Percentiles rank a stretch among this genome's conserved stretches.
These are phyloP conservation scores for Montipora foliosa DNA, from an alignment of 64 coral and sea anemone genomes.

Conservation along the genomic window DNA sequence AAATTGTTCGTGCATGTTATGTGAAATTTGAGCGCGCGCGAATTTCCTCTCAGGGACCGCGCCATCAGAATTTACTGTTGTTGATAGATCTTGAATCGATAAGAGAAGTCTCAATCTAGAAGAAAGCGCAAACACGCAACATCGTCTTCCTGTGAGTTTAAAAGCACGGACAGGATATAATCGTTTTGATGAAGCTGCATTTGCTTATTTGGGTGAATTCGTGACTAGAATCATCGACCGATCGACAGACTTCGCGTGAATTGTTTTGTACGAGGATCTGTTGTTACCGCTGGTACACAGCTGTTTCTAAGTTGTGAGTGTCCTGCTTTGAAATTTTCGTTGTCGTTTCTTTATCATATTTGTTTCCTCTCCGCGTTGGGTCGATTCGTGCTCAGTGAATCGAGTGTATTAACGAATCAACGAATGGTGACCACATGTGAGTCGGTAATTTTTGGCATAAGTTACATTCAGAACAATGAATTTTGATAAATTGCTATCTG, in stretches of 20 bases:
- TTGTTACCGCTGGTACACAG: not conserved
- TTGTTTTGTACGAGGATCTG: not conserved
- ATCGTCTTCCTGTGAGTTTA: not conserved
- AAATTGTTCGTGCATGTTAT: not conserved
- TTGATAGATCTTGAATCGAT: not conserved
- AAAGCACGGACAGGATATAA: not conserved
- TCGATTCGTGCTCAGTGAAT: no score
- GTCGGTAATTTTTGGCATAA: no score
- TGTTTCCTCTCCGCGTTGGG: not conserved
- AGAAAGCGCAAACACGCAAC: not conserved
- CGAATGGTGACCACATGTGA: no score
- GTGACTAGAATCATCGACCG: no score
- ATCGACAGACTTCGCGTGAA: no score
- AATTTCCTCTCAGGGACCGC: not conserved
- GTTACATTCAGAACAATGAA: no score
- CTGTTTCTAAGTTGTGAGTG: not conserved
- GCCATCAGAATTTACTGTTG: not conserved
- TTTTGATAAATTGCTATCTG: no score
- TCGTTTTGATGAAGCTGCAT: not conserved
- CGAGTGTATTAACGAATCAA: no score
- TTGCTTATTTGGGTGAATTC: not conserved
- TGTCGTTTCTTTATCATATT: not conserved
- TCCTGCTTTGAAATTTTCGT: not conserved
- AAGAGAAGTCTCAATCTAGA: not conserved
- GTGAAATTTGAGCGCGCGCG: conserved; percentile 1